These are phyloP conservation scores for Menura novaehollandiae DNA, from an alignment of 2,113 vertebrate species.

Conservation along the genomic window DNA sequence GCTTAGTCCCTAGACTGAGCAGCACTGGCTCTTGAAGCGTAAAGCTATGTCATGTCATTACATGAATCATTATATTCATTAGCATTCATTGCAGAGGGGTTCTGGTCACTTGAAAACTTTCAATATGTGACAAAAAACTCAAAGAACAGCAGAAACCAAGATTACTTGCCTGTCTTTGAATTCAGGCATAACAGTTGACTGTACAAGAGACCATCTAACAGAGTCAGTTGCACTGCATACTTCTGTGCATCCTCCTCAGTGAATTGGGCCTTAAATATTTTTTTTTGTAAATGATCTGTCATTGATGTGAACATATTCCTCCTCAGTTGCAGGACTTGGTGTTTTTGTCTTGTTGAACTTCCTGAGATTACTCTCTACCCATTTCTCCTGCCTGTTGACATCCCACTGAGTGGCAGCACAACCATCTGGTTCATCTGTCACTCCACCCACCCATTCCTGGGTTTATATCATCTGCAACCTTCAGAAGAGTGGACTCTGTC, in stretches of 20 bases:
- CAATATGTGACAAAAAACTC: background rate
- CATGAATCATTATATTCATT: background rate
- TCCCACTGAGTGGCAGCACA: background rate
- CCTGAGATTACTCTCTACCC: background rate
- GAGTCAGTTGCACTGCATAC: background rate
- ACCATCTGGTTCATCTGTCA: background rate
- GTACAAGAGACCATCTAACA: background rate
- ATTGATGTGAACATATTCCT: background rate
- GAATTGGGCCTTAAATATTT: background rate
- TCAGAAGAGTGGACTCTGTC: background rate
- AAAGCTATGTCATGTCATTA: background rate
- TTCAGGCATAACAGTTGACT: background rate
- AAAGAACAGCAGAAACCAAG: background rate
- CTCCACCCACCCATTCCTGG: fast-evolving
- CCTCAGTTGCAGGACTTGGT: background rate
- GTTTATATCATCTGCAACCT: background rate
- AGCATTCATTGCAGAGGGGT: background rate
- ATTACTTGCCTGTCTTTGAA: background rate
- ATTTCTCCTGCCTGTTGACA: background rate
- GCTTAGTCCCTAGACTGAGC: background rate
- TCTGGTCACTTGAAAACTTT: background rate
- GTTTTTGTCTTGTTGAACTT: background rate
- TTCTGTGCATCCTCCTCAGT: background rate
- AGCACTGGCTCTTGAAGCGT: background rate
- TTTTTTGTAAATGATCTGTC: background rate